A percentile compares a stretch with the other conserved stretches of the same genome.
Conservation (phyloP, 2,113 vertebrate genomes). For the Ptilonorhynchus violaceus region DNA sequence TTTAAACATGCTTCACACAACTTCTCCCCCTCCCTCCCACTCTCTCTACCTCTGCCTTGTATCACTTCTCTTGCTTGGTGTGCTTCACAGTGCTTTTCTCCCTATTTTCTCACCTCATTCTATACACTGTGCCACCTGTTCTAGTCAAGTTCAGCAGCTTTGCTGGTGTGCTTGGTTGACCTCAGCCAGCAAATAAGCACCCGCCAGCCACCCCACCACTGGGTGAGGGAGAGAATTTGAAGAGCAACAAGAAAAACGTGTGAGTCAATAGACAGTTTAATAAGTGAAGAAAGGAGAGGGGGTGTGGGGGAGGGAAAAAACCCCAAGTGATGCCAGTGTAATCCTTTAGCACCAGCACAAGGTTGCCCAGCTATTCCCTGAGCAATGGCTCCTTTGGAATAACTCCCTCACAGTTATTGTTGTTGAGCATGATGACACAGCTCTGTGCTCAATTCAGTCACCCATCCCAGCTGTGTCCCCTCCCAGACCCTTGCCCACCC, state of each 20-base stretch:
- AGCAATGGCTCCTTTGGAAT: not conserved
- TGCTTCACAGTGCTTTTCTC: not conserved
- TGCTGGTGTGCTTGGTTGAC: not conserved
- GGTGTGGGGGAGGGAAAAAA: fast-evolving
- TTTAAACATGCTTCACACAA: not conserved
- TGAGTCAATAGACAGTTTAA: not conserved
- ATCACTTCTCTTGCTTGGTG: not conserved
- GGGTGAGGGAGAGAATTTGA: not conserved
- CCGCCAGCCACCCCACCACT: not conserved
- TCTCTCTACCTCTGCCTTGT: not conserved
- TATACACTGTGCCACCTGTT: not conserved
- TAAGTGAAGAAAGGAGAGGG: not conserved
- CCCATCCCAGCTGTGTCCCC: not conserved
- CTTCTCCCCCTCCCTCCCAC: fast-evolving
- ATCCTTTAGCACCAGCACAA: not conserved
- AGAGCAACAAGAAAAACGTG: not conserved
- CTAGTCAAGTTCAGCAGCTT: not conserved
- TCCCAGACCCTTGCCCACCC: not conserved
- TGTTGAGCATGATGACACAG: not conserved
- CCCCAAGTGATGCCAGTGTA: not conserved
- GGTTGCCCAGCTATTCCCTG: not conserved
- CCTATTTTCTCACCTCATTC: not conserved
- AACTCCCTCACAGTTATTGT: not conserved
- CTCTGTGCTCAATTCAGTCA: not conserved
- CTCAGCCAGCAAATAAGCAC: not conserved